These are phyloP conservation scores for Periparus ater DNA, from an alignment of 2,797 vertebrate species.

Conservation along the genomic window DNA sequence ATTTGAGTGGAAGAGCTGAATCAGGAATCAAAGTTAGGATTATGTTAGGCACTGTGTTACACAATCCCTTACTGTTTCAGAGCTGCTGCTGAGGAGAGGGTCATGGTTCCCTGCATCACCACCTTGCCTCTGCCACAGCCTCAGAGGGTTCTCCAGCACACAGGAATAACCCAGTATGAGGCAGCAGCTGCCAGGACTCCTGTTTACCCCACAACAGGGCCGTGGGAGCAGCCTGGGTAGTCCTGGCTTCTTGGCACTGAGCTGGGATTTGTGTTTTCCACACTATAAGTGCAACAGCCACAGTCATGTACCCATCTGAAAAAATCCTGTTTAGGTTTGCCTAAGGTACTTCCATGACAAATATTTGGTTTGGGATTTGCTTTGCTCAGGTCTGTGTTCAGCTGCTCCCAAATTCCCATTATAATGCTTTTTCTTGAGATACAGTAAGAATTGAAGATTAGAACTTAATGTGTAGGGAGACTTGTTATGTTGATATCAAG, in stretches of 20 bases:
- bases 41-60: background rate
- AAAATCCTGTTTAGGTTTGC: background rate
- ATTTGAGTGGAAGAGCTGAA: background rate
- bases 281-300: background rate
- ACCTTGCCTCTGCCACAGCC: background rate
- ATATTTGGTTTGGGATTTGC: background rate
- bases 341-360: background rate
- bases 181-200: background rate
- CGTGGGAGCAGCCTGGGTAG: background rate
- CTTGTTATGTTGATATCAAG: rapidly evolving
- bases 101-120: rapidly evolving
- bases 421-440: background rate
- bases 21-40: background rate
- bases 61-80: background rate
- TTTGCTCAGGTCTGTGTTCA: background rate
- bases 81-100: background rate
- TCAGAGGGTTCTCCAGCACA: background rate
- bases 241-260: background rate
- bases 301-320: background rate
- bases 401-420: background rate
- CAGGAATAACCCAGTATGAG: background rate
- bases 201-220: rapidly evolving
- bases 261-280: background rate
- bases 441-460: background rate
- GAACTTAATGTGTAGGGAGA: background rate